Evolutionary conservation across 2,113 vertebrate species (phyloP), one percentile per base, ranked within the genome.

Genomic region (Myiopsitta monachus): DNA sequence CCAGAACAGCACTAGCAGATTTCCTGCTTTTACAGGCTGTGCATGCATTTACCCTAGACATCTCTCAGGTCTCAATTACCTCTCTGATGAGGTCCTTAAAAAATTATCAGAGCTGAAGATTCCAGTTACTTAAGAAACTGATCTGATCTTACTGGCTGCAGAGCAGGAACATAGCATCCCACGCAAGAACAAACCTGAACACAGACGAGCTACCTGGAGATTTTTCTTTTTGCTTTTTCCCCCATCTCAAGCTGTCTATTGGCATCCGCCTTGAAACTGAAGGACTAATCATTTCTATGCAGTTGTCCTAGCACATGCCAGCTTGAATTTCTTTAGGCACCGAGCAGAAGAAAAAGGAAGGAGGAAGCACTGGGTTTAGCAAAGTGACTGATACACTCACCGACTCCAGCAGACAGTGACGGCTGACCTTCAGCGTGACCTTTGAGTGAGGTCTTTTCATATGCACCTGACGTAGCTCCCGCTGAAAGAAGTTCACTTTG

Each of bases 401-500:
- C 52, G 99, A 99, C 93, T 99, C 99, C 64, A 99, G 97, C 66
- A 99, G 98, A 47, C 96, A 86, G 69, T 99, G 99, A 31, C 99
- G 98, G 94, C 97, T 98, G 97, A 99, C 98, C 97, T 99, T 99
- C 96, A 99, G 98, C 12, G 99, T 99, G 83, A 99, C 99, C 97
- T 99, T 99, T 3, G 98, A 99, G 90, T 99, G 99, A 96, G 99
- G 99, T 91, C 98, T 99, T 96, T 99, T 99, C 94, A 99, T 98
- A 68, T 99, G 99, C 70, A 99, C 98, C 90, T 99, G 98, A 78
- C 99, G 98, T 28, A 99, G 98, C 97, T 99, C 99, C 84, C 99
- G 98, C 91, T 99, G 99, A 97, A 99, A 99, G 96, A 99, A 99
- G 98, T 98, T 99, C 89, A 99, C 99, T 96, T 99, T 99, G 97